Evolutionary conservation across 1,140 invertebrate genomes (phyloP).

Genomic region (Platyura marginata): DNA sequence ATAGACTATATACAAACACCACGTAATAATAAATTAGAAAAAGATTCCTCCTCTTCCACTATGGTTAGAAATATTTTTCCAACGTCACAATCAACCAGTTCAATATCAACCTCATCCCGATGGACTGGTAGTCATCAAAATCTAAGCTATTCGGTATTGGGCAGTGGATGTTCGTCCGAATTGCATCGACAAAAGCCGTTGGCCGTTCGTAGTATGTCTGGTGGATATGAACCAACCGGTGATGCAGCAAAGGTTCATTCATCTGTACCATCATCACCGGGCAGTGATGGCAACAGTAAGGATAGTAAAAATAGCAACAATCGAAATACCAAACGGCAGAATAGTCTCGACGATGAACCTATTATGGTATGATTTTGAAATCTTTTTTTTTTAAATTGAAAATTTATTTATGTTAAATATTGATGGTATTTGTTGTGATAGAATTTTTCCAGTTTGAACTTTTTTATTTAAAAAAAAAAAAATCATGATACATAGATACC

Average conservation of each 20-base stretch:
- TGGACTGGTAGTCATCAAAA: constrained; percentile 1
- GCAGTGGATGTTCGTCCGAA: not conserved
- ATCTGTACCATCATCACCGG: not conserved
- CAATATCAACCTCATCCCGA: not conserved
- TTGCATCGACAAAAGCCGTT: constrained; percentile 1
- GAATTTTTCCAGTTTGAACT: no score
- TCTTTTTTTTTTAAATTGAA: no score
- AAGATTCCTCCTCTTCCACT: not conserved
- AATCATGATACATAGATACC: no score
- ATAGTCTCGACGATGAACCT: constrained; percentile 5
- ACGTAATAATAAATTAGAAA: not conserved
- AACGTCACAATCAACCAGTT: not conserved
- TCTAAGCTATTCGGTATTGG: not conserved
- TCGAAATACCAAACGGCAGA: constrained; percentile 2
- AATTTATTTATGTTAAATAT: no score
- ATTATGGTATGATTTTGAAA: constrained; percentile 6
- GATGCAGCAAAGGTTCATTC: not conserved
- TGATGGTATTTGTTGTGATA: no score
- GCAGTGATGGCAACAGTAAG: constrained; percentile 1
- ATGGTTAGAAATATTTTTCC: not conserved
- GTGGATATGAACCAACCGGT: no score
- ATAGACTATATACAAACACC: constrained; percentile 4
- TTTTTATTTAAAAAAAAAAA: no score
- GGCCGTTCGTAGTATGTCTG: constrained; percentile 5
- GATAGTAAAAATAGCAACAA: constrained; percentile 1